Evolutionary conservation across 2,888 invertebrate genomes (phyloP).

Genomic region (Timema cristinae): DNA sequence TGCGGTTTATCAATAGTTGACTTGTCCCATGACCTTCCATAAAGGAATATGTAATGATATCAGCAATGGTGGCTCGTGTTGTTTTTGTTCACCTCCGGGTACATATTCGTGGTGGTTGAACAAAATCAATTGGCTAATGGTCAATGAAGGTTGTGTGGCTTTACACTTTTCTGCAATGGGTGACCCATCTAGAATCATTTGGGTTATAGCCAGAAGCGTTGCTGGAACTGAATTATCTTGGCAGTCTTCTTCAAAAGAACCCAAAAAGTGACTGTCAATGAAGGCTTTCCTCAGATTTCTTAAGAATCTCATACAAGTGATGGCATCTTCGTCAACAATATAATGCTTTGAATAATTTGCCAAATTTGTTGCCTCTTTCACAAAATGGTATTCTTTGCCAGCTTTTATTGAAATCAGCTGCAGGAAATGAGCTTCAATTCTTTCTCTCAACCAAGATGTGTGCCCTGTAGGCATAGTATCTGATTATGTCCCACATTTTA

Average conservation of each 20-base stretch:
- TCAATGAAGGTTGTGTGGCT: too few species aligned
- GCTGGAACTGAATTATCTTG: neutral
- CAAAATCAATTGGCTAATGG: neutral
- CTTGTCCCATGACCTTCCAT: conserved; percentile 5
- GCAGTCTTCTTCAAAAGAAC: conserved; percentile 5
- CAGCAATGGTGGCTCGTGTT: neutral
- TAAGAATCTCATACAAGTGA: neutral
- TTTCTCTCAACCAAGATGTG: neutral
- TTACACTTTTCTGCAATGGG: too few species aligned
- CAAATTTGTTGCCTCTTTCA: neutral
- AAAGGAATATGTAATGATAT: conserved; percentile 7
- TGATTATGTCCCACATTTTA: neutral
- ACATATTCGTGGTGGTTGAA: conserved; percentile 2
- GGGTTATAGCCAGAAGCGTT: neutral
- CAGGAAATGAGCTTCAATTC: conserved; percentile 5
- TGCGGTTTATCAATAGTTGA: neutral
- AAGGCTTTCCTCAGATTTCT: too few species aligned
- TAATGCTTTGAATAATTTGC: neutral
- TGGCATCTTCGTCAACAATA: neutral
- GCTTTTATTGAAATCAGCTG: neutral
- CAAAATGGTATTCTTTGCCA: conserved; percentile 2
- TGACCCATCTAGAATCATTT: neutral
- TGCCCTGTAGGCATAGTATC: neutral
- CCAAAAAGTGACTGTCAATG: neutral
- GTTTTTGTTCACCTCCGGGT: neutral